A percentile compares a stretch with the other conserved stretches of the same genome.
Evolutionary conservation across 1,140 invertebrate genomes (phyloP).

Genomic region (Polyergus mexicanus): DNA sequence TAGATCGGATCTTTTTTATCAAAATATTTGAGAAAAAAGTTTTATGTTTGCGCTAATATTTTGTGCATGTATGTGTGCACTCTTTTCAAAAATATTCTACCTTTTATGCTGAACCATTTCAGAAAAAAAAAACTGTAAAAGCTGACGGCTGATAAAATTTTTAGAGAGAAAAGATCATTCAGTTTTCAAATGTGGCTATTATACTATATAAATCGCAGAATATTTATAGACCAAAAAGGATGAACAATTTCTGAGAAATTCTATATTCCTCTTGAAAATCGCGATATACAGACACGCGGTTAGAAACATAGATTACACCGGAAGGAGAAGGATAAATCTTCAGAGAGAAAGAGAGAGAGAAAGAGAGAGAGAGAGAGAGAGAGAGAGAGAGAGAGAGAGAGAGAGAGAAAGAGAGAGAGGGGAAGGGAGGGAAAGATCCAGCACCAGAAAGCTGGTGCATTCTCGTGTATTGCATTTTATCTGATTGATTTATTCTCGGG

Average conservation of each 20-base stretch:
- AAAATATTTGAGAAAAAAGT: neutral
- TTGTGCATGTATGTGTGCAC: no score
- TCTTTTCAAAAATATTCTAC: neutral
- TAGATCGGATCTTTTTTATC: neutral
- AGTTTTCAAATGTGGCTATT: neutral
- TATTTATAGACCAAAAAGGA: neutral
- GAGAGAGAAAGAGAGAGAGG: no score
- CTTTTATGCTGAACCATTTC: neutral
- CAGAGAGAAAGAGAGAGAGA: neutral
- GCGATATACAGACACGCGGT: neutral
- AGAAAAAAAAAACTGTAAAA: neutral
- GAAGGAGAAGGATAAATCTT: slow-evolving; percentile 54
- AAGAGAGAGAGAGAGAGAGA: no score
- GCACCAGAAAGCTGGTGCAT: slow-evolving; percentile 34
- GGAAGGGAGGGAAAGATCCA: no score
- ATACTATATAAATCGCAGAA: slow-evolving; percentile 3
- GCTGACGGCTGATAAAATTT: neutral
- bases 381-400: neutral
- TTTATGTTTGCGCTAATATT: neutral
- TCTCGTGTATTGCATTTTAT: slow-evolving; percentile 44
- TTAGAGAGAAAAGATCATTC: neutral
- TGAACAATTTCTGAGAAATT: slow-evolving; percentile 8
- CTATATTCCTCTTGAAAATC: slow-evolving; percentile 26
- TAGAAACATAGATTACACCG: slow-evolving; percentile 38
- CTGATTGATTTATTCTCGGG: slow-evolving; percentile 55